These are phyloP conservation scores for Drosophila pallidifrons DNA, from an alignment of 1,140 invertebrate genomes.

Conservation along the genomic window DNA sequence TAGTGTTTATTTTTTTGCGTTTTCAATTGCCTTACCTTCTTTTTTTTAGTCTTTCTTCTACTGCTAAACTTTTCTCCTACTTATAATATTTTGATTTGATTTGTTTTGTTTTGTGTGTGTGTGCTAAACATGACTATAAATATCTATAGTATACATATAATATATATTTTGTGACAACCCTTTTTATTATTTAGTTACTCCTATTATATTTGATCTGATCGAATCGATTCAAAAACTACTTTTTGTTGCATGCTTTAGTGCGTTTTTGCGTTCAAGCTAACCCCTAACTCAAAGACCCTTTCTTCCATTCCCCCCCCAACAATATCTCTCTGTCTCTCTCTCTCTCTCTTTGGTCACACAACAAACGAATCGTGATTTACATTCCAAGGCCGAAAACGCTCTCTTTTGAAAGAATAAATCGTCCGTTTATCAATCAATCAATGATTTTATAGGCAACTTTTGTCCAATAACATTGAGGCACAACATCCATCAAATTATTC, in stretches of 20 bases:
- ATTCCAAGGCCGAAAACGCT: slow-evolving; percentile 26
- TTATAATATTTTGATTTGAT: slow-evolving; percentile 11
- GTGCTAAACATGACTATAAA: slow-evolving; percentile 23
- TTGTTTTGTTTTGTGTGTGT: slow-evolving; percentile 37
- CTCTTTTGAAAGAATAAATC: neutral
- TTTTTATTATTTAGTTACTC: neutral
- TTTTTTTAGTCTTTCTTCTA: slow-evolving; percentile 28
- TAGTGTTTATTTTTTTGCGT: slow-evolving; percentile 71
- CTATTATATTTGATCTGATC: slow-evolving; percentile 23
- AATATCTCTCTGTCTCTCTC: neutral
- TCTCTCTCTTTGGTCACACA: neutral
- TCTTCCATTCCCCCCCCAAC: neutral
- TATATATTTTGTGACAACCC: neutral
- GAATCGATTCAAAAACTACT: slow-evolving; percentile 9
- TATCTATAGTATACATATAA: neutral
- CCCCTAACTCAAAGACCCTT: slow-evolving; percentile 17
- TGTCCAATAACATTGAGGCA: slow-evolving; percentile 19
- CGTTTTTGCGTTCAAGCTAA: slow-evolving; percentile 36
- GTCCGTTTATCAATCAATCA: neutral
- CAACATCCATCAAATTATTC: slow-evolving; percentile 9
- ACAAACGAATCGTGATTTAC: slow-evolving; percentile 20
- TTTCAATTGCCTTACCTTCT: slow-evolving; percentile 37
- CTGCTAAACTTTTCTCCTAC: slow-evolving; percentile 4
- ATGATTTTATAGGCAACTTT: neutral
- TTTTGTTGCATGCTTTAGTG: slow-evolving; percentile 67